Evolutionary conservation across 30 jellyfish, hydroid and myxozoan genomes (phyloP).

Genomic region (Aurelia coerulea): DNA sequence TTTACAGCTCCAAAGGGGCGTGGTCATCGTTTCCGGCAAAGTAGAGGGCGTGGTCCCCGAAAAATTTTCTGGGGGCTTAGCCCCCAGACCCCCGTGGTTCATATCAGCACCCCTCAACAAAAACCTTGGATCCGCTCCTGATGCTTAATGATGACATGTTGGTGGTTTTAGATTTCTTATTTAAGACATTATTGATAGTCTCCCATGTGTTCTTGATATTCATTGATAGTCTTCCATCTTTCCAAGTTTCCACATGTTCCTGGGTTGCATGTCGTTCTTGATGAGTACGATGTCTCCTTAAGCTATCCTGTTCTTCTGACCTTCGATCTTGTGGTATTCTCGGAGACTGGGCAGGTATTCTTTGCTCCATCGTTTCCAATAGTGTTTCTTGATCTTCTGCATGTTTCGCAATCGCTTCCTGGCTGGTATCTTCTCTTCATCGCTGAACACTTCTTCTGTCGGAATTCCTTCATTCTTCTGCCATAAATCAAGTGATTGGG

Average conservation of each 20-base stretch:
- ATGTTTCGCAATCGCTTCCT: conserved; percentile 1
- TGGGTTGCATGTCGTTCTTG: conserved; percentile 16
- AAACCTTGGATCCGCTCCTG: too few species aligned
- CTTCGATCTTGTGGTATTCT: conserved; percentile 16
- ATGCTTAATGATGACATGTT: too few species aligned
- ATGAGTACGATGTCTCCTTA: conserved; percentile 12
- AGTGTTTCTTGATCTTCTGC: conserved; percentile 8
- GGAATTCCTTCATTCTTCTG: conserved; percentile 14
- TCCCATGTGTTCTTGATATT: too few species aligned
- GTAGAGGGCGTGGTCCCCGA: too few species aligned
- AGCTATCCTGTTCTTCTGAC: neutral
- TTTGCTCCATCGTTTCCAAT: conserved; percentile 36
- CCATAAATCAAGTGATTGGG: conserved; percentile 43
- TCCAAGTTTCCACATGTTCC: conserved; percentile 42
- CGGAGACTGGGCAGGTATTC: conserved; percentile 25
- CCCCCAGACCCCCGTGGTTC: too few species aligned
- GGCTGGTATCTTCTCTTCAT: conserved; percentile 25
- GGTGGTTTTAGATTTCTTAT: too few species aligned
- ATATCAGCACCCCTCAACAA: too few species aligned
- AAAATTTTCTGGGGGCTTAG: too few species aligned
- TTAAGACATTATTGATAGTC: too few species aligned
- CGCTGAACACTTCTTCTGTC: conserved; percentile 27
- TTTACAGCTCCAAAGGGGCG: too few species aligned
- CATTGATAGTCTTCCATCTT: neutral
- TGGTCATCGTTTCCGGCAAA: too few species aligned